Evolutionary conservation across 1,140 invertebrate genomes (phyloP).

Genomic region (Drosophila teissieri): DNA sequence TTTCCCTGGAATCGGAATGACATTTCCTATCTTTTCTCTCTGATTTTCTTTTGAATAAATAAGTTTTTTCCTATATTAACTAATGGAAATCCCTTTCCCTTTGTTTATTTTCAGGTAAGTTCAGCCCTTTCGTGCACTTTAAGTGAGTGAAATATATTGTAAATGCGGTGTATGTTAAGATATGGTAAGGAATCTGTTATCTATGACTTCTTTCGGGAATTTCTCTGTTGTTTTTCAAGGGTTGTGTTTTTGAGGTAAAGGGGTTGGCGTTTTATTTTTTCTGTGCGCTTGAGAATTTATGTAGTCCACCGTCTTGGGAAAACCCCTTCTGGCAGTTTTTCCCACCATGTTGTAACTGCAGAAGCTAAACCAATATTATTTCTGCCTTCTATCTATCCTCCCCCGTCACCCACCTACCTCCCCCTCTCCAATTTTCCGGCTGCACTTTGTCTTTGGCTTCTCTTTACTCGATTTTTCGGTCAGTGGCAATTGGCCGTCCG

Average conservation of each 20-base stretch:
- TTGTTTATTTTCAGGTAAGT: slow-evolving; percentile 52
- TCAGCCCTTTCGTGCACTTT: slow-evolving; percentile 6
- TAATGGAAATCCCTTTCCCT: slow-evolving; percentile 19
- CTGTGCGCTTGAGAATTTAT: slow-evolving; percentile 27
- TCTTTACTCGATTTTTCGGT: slow-evolving; percentile 71
- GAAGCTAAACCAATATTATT: slow-evolving; percentile 77
- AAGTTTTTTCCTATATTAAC: neutral
- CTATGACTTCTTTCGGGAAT: slow-evolving; percentile 8
- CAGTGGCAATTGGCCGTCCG: slow-evolving; percentile 73
- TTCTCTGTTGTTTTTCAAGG: slow-evolving; percentile 5
- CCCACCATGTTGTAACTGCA: slow-evolving; percentile 33
- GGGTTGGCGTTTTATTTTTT: neutral
- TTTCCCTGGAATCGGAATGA: neutral
- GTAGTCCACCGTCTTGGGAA: slow-evolving; percentile 12
- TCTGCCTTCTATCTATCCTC: slow-evolving; percentile 17
- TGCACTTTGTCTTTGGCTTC: slow-evolving; percentile 67
- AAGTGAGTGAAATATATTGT: neutral
- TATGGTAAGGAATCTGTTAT: slow-evolving; percentile 43
- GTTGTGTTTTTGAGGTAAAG: neutral
- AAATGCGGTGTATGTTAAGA: slow-evolving; percentile 17
- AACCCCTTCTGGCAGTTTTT: neutral
- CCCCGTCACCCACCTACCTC: too few relatives aligned
- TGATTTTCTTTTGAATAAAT: neutral
- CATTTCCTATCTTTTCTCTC: neutral
- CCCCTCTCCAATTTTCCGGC: neutral